phyloP scores from a whole-genome alignment of 2,797 vertebrate species.

The Craterocephalus amniculus region DNA sequence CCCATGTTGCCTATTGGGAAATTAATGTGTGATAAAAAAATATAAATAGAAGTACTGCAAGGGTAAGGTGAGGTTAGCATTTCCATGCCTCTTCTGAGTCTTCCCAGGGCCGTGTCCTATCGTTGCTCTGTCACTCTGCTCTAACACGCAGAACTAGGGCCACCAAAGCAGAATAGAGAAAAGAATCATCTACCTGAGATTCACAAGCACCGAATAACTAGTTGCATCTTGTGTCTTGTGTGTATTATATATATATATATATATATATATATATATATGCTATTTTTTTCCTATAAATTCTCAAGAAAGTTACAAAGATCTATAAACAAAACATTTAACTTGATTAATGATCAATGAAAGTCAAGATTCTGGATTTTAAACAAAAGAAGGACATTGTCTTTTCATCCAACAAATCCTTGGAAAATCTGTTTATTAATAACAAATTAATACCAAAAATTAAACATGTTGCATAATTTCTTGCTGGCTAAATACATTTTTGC shows the following conservation, averaged over 20 bases:
- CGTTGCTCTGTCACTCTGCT: slow-evolving; percentile 22
- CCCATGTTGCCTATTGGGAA: too few relatives aligned
- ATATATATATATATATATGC: background rate
- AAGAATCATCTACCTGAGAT: slow-evolving; percentile 4
- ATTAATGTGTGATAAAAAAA: too few relatives aligned
- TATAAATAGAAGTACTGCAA: too few relatives aligned
- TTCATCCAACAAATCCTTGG: background rate
- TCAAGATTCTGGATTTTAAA: too few relatives aligned
- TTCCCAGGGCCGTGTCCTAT: slow-evolving; percentile 3
- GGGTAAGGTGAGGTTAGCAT: too few relatives aligned
- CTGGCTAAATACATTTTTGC: slow-evolving; percentile 15
- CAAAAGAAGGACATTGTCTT: background rate
- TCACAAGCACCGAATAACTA: slow-evolving; percentile 9
- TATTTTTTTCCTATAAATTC: too few relatives aligned
- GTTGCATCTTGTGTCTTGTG: too few relatives aligned
- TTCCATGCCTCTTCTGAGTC: too few relatives aligned
- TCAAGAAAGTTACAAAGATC: too few relatives aligned
- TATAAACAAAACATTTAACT: too few relatives aligned
- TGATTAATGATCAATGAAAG: background rate
- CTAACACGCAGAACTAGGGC: slow-evolving; percentile 14
- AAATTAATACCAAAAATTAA: background rate
- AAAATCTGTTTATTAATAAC: background rate
- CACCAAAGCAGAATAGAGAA: slow-evolving; percentile 13
- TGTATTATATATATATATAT: too few relatives aligned
- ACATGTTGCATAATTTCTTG: slow-evolving; percentile 21